phyloP scores from a whole-genome alignment of 2,888 invertebrate genomes.

The Branchinecta sandiegonensis region DNA sequence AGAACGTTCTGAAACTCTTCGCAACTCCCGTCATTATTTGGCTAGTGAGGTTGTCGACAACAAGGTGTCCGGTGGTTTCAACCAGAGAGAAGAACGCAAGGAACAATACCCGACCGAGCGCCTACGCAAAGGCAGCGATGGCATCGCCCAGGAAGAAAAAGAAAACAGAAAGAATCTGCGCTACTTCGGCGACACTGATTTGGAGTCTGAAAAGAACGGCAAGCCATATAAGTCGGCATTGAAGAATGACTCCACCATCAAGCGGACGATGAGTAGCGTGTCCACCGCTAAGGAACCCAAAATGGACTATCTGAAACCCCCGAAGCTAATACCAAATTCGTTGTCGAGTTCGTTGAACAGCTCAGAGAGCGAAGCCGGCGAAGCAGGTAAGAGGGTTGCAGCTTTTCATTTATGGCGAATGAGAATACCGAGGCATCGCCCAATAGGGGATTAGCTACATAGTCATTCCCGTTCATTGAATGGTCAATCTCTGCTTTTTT shows the following conservation, averaged over 20 bases:
- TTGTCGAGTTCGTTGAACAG: constrained; percentile 25
- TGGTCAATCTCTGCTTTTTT: too few species aligned
- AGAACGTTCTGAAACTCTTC: constrained; percentile 19
- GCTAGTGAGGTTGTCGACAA: constrained; percentile 1
- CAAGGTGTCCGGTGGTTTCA: neutral
- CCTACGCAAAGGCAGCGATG: neutral
- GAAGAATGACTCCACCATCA: constrained; percentile 23
- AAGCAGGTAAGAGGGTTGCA: neutral
- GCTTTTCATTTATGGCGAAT: too few species aligned
- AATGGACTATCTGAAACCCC: constrained; percentile 17
- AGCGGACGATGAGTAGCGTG: constrained; percentile 14
- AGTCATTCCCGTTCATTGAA: too few species aligned
- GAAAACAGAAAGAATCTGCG: constrained; percentile 34
- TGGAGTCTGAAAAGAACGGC: constrained; percentile 46
- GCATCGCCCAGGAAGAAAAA: neutral
- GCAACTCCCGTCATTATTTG: neutral
- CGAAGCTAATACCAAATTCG: constrained; percentile 13
- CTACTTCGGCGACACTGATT: constrained; percentile 70
- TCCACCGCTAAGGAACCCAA: neutral
- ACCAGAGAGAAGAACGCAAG: neutral
- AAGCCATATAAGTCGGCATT: constrained; percentile 17
- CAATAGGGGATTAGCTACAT: too few species aligned
- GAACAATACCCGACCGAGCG: constrained; percentile 7
- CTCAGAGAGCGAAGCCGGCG: constrained; percentile 25
- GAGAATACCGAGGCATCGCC: too few species aligned